These are phyloP conservation scores for Mallotus villosus DNA, from an alignment of 2,797 vertebrate genomes.

Conservation along the genomic window DNA sequence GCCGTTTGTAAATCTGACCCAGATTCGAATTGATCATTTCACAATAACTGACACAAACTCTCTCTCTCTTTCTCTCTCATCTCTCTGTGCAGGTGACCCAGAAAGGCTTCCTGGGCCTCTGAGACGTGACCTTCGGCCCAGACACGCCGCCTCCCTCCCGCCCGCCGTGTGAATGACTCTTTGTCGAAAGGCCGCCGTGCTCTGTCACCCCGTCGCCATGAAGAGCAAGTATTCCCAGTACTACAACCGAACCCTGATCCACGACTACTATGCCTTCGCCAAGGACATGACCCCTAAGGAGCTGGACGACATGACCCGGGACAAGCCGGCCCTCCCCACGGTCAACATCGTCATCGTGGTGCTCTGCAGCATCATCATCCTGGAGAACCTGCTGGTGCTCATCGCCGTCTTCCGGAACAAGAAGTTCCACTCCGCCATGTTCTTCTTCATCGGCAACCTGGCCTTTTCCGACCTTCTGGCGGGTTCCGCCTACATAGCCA, in stretches of 20 bases:
- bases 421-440: conserved; percentile 96
- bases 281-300: conserved; percentile 70
- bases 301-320: neutral
- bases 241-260: conserved; percentile 78
- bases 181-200: conserved; percentile 51
- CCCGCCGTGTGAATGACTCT: conserved; percentile 67
- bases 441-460: conserved; percentile 94
- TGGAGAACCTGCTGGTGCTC: conserved; percentile 93
- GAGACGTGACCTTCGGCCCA: conserved; percentile 61
- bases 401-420: conserved; percentile 88
- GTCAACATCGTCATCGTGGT: conserved; percentile 77
- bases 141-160: conserved; percentile 40
- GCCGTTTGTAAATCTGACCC: conserved; percentile 30
- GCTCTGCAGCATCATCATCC: conserved; percentile 87
- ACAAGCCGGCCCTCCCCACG: conserved; percentile 42
- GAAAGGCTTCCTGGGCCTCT: conserved; percentile 55
- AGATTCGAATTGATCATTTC: conserved; percentile 5
- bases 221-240: conserved; percentile 87
- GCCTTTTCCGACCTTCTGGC: conserved; percentile 92
- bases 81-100: conserved; percentile 75
- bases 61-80: conserved; percentile 37
- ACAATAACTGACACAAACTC: neutral
- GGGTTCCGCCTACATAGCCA: conserved; percentile 88
- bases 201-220: conserved; percentile 70
- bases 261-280: conserved; percentile 80